phyloP scores from a whole-genome alignment of 2,113 vertebrate species.

The Anser brachyrhynchus region DNA sequence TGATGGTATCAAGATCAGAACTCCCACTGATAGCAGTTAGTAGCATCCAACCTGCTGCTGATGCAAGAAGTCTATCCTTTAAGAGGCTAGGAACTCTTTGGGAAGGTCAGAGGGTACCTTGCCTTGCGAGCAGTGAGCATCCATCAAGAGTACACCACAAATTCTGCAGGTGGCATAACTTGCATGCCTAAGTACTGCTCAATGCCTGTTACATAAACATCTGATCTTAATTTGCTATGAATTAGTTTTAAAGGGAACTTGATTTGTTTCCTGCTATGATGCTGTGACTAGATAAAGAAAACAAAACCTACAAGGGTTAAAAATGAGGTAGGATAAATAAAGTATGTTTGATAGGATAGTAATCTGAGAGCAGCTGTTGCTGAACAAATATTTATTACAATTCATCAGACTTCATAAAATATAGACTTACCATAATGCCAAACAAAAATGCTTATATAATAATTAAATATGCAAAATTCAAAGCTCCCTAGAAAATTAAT shows the following conservation, averaged over 20 bases:
- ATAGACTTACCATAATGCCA: constrained; percentile 31
- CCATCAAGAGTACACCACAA: not conserved
- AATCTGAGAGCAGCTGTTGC: constrained; percentile 58
- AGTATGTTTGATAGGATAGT: constrained; percentile 32
- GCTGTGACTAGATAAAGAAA: not conserved
- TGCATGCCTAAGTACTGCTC: not conserved
- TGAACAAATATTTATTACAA: constrained; percentile 67
- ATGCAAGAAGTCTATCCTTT: not conserved
- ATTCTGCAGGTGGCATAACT: not conserved
- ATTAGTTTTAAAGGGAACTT: not conserved
- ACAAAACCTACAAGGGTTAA: constrained; percentile 38
- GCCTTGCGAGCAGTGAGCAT: not conserved
- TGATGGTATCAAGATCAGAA: not conserved
- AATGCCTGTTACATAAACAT: not conserved
- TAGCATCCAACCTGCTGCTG: not conserved
- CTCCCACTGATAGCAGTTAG: not conserved
- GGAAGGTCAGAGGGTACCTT: not conserved
- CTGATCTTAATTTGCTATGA: not conserved
- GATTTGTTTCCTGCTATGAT: not conserved
- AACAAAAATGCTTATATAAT: constrained; percentile 46
- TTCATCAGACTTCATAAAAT: constrained; percentile 54
- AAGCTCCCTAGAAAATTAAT: constrained; percentile 21
- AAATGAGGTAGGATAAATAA: constrained; percentile 35
- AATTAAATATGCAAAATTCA: constrained; percentile 60
- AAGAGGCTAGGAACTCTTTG: not conserved